Conservation (phyloP, 2,113 vertebrate species). For the Stigmatopora nigra region DNA sequence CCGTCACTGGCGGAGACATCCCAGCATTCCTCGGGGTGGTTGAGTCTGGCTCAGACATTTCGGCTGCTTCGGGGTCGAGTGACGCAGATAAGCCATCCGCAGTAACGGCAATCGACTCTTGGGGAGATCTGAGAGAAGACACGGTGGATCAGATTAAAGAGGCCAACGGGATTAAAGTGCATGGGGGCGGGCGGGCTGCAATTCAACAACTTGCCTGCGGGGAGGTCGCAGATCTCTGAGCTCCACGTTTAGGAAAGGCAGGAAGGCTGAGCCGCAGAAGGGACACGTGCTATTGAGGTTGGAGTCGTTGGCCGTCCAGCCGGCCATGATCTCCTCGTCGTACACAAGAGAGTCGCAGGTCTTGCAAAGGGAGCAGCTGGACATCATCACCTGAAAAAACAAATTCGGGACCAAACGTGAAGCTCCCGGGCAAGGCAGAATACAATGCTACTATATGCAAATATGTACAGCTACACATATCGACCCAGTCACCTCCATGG, state of each 20-base stretch:
- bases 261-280: slow-evolving; percentile 89
- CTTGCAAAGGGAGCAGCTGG: slow-evolving; percentile 91
- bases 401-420: background rate
- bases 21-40: background rate
- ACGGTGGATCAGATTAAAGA: slow-evolving; percentile 31
- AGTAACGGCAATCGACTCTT: slow-evolving; percentile 74
- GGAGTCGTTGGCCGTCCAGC: slow-evolving; percentile 96
- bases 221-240: slow-evolving; percentile 82
- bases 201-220: slow-evolving; percentile 67
- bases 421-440: background rate
- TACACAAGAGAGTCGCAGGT: slow-evolving; percentile 96
- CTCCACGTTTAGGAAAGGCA: slow-evolving; percentile 89
- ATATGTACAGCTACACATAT: background rate
- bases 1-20: slow-evolving; percentile 68
- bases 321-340: slow-evolving; percentile 98
- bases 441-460: background rate
- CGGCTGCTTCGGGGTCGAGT: slow-evolving; percentile 50
- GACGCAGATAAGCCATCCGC: slow-evolving; percentile 68
- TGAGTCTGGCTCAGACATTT: slow-evolving; percentile 42
- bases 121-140: slow-evolving; percentile 70
- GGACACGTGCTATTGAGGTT: slow-evolving; percentile 96
- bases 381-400: slow-evolving; percentile 84
- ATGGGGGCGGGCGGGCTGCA: background rate
- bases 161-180: slow-evolving; percentile 16
- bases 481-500: slow-evolving; percentile 78